A percentile compares a stretch with the other conserved stretches of the same genome.
phyloP scores from a whole-genome alignment of 2,888 invertebrate species.

The Apamea sordens region DNA sequence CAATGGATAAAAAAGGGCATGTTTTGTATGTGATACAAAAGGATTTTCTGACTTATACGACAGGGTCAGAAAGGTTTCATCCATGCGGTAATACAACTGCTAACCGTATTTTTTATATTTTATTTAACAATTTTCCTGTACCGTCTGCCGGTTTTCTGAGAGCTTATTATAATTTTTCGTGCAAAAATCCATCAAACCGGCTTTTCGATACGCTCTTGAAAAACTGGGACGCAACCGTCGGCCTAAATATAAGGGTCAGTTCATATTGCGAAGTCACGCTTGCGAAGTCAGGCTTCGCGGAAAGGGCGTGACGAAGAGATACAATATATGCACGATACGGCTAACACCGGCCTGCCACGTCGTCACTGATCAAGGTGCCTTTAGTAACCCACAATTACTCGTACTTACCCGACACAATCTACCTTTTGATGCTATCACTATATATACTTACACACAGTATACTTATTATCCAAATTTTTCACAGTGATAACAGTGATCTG shows the following conservation, averaged over 20 bases:
- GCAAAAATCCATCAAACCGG: constrained; percentile 48
- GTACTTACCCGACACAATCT: background rate
- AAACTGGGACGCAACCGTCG: constrained; percentile 67
- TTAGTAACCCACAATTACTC: constrained; percentile 16
- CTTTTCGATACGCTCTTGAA: constrained; percentile 63
- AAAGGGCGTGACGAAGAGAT: constrained; percentile 60
- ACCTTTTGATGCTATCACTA: background rate
- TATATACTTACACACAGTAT: too few relatives aligned
- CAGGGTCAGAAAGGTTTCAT: constrained; percentile 41
- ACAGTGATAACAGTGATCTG: background rate
- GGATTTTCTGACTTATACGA: constrained; percentile 12
- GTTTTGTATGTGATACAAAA: constrained; percentile 28
- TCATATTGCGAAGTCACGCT: constrained; percentile 69
- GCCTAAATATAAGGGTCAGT: constrained; percentile 71
- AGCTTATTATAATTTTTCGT: constrained; percentile 48
- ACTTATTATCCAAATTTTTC: background rate
- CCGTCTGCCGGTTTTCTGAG: background rate
- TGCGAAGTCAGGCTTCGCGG: constrained; percentile 59
- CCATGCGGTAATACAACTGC: constrained; percentile 16
- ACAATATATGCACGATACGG: constrained; percentile 54
- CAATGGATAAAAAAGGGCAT: constrained; percentile 28
- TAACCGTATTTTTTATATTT: constrained; percentile 25
- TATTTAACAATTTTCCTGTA: constrained; percentile 18
- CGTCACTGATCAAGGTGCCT: constrained; percentile 48
- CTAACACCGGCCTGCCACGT: constrained; percentile 36